These are phyloP conservation scores for Therioaphis trifolii DNA, from an alignment of 2,888 invertebrate genomes.

Conservation along the genomic window DNA sequence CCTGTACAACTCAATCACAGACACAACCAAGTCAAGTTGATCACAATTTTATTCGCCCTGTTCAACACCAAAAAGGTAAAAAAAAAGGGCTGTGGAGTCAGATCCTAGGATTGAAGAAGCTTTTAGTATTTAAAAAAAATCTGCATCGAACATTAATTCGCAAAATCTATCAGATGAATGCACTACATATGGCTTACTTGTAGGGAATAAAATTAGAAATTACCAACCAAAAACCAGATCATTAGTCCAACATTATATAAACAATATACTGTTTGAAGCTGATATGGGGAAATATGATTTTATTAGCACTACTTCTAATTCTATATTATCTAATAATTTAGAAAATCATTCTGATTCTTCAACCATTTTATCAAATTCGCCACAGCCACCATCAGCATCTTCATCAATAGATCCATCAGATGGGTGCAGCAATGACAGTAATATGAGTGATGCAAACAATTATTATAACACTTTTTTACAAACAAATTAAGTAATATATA, in stretches of 20 bases:
- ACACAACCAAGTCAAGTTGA: no score
- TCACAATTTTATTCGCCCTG: no score
- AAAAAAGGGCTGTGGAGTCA: background rate
- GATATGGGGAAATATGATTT: conserved; percentile 64
- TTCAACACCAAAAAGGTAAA: background rate
- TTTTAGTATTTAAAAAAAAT: conserved; percentile 3
- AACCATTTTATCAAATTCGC: no score
- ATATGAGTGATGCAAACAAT: no score
- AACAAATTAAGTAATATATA: no score
- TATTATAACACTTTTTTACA: no score
- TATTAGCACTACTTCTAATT: background rate
- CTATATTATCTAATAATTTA: background rate
- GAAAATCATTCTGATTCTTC: background rate
- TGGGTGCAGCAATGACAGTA: conserved; percentile 41
- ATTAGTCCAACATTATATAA: conserved; percentile 65
- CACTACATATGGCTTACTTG: conserved; percentile 64
- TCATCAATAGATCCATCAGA: conserved; percentile 8
- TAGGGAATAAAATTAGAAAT: conserved; percentile 65
- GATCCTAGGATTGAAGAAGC: conserved; percentile 21
- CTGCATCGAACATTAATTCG: background rate
- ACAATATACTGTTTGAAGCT: conserved; percentile 66
- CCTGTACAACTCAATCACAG: no score
- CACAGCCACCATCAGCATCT: no score
- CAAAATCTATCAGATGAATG: background rate
- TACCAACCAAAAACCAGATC: conserved; percentile 63